phyloP scores from a whole-genome alignment of 2,888 invertebrate species.

The Uropetala carovei region DNA sequence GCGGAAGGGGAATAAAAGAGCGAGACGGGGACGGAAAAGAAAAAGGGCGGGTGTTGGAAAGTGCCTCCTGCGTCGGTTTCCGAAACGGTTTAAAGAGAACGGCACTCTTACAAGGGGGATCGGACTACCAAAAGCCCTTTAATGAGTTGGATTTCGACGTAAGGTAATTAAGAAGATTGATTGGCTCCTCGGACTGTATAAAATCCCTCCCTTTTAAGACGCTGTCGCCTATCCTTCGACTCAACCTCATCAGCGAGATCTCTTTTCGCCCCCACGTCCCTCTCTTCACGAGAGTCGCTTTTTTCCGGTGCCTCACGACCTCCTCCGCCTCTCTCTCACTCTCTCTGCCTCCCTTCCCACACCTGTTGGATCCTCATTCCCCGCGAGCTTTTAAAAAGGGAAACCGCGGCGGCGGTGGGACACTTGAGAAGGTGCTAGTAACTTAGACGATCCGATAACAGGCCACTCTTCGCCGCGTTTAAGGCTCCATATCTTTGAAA shows the following conservation, averaged over 20 bases:
- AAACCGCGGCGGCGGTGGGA: constrained; percentile 6
- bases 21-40: neutral
- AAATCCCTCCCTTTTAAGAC: neutral
- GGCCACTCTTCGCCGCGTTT: neutral
- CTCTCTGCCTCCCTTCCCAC: neutral
- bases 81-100: constrained; percentile 29
- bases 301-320: neutral
- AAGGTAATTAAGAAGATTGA: constrained; percentile 58
- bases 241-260: constrained; percentile 46
- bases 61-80: neutral
- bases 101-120: constrained; percentile 19
- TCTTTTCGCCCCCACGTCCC: neutral
- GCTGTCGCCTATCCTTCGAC: neutral
- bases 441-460: neutral
- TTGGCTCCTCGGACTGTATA: constrained; percentile 9
- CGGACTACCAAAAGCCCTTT: constrained; percentile 39
- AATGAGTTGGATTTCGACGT: constrained; percentile 42
- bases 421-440: constrained; percentile 11
- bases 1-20: constrained; percentile 20
- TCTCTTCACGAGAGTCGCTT: neutral
- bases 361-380: constrained; percentile 17
- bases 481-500: too few species aligned
- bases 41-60: neutral
- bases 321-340: neutral
- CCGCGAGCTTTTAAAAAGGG: neutral